These are phyloP conservation scores for Gandaritis pyraliata DNA, from an alignment of 2,888 invertebrate species.

Conservation along the genomic window DNA sequence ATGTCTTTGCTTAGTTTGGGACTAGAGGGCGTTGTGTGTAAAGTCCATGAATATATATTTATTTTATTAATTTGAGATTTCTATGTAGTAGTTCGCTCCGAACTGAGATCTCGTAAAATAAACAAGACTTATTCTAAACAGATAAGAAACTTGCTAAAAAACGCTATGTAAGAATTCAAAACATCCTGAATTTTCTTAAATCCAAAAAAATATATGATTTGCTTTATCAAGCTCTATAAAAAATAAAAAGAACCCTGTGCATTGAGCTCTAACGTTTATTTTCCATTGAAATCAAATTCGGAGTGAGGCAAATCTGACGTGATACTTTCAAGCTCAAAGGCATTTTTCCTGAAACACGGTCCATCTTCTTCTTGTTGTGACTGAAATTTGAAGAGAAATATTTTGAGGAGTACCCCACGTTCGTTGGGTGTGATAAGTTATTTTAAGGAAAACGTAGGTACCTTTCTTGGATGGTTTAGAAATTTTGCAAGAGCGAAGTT, in stretches of 20 bases:
- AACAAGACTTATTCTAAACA: too few relatives aligned
- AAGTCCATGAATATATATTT: too few relatives aligned
- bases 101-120: too few relatives aligned
- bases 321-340: slow-evolving; percentile 24
- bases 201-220: too few relatives aligned
- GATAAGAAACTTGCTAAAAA: too few relatives aligned
- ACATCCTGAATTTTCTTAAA: too few relatives aligned
- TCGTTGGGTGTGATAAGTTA: slow-evolving; percentile 4
- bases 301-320: background rate
- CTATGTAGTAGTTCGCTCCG: too few relatives aligned
- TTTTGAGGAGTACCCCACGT: slow-evolving; percentile 25
- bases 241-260: background rate
- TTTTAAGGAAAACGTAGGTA: slow-evolving; percentile 9
- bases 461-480: background rate
- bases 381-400: slow-evolving; percentile 34
- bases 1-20: too few relatives aligned
- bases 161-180: too few relatives aligned
- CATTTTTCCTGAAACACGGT: slow-evolving; percentile 41
- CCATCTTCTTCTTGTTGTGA: slow-evolving; percentile 33
- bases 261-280: background rate
- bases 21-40: too few relatives aligned
- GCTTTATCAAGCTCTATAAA: background rate
- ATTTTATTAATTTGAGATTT: too few relatives aligned
- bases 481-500: too few relatives aligned
- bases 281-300: background rate